Conservation (phyloP, 2,888 invertebrate species). For the Danaus chrysippus region DNA sequence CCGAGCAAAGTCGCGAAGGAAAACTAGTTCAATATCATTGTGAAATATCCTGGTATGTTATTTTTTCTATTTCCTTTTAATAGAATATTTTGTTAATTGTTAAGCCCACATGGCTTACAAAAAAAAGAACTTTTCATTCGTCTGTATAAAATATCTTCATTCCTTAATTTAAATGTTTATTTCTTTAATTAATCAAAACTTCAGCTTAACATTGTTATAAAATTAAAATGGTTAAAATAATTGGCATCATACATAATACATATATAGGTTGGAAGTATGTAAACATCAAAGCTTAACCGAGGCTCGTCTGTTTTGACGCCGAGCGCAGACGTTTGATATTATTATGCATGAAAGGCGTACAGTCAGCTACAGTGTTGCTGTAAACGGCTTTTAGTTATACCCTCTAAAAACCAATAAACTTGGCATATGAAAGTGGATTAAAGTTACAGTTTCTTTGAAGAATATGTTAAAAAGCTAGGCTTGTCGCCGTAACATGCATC, state of each 20-base stretch:
- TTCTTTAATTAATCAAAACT: too few species aligned
- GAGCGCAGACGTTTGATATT: slow-evolving; percentile 23
- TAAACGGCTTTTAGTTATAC: slow-evolving; percentile 7
- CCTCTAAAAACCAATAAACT: slow-evolving; percentile 8
- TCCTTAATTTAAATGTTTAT: too few species aligned
- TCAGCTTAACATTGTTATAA: too few species aligned
- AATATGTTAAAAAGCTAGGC: slow-evolving; percentile 1
- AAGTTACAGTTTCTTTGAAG: slow-evolving; percentile 6
- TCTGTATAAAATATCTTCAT: too few species aligned
- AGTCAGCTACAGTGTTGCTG: slow-evolving; percentile 18
- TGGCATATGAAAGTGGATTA: slow-evolving; percentile 7
- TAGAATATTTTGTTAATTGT: too few species aligned
- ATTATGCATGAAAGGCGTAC: slow-evolving; percentile 25
- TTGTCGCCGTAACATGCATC: neutral
- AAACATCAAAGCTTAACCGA: slow-evolving; percentile 27
- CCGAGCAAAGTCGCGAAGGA: too few species aligned
- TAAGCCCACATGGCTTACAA: too few species aligned
- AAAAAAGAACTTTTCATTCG: too few species aligned
- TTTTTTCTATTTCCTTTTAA: too few species aligned
- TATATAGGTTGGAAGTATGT: slow-evolving; percentile 16
- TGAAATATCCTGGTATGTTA: too few species aligned
- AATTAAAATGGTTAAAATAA: too few species aligned
- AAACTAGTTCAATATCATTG: too few species aligned
- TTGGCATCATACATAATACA: neutral
- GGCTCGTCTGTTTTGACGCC: slow-evolving; percentile 22